Evolutionary conservation across 2,113 vertebrate species (phyloP).

Genomic region (Mionectes macconnelli): DNA sequence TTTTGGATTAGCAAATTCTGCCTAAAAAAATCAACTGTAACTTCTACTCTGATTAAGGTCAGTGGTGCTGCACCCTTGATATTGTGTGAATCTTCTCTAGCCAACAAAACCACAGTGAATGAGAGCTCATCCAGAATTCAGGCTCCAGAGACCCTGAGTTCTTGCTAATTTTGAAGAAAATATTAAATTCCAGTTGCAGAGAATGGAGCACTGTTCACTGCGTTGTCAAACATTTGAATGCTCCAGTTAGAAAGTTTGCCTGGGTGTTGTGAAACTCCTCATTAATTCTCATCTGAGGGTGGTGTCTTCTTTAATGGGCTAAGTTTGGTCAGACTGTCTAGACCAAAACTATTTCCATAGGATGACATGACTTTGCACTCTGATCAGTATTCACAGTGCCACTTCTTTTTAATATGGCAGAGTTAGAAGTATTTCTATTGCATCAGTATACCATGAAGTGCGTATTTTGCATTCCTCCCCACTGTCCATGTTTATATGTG

Average conservation of each 20-base stretch:
- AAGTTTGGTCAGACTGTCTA: conserved; percentile 24
- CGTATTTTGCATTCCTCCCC: neutral
- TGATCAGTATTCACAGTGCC: conserved; percentile 25
- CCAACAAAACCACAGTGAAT: neutral
- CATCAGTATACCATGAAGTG: neutral
- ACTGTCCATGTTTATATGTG: neutral
- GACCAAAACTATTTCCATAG: conserved; percentile 26
- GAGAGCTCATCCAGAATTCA: neutral
- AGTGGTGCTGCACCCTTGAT: neutral
- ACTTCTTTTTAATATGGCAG: conserved; percentile 10
- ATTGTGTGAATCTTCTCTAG: neutral
- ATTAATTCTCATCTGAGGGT: neutral
- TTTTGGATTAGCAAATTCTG: neutral
- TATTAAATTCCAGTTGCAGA: neutral
- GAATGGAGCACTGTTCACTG: neutral
- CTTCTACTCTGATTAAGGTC: neutral
- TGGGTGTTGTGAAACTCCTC: neutral
- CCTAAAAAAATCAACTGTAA: neutral
- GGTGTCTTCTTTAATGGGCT: conserved; percentile 22
- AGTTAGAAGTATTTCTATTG: conserved; percentile 8
- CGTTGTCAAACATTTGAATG: neutral
- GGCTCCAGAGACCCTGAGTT: neutral
- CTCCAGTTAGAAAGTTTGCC: neutral
- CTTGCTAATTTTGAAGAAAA: neutral
- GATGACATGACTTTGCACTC: neutral